Evolutionary conservation across 2,113 vertebrate species (phyloP).

Genomic region (Callocephalon fimbriatum): DNA sequence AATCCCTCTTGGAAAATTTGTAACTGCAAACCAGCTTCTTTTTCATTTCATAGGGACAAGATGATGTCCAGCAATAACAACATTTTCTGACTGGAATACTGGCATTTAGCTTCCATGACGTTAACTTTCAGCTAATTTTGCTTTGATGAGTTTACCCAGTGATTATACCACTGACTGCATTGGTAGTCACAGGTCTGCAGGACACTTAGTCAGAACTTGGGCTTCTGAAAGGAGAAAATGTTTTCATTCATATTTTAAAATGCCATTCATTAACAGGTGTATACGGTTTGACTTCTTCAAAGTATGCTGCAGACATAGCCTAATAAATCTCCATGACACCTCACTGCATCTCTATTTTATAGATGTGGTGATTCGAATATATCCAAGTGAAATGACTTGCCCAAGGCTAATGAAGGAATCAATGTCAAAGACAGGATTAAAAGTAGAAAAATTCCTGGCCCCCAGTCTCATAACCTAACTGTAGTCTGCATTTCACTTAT

Average conservation of each 20-base stretch:
- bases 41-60: background rate
- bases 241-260: constrained; percentile 66
- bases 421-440: constrained; percentile 71
- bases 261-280: constrained; percentile 69
- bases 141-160: background rate
- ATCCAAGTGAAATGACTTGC: constrained; percentile 73
- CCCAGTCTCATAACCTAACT: constrained; percentile 64
- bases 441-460: constrained; percentile 70
- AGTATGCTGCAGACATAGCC: constrained; percentile 57
- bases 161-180: background rate
- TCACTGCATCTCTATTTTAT: constrained; percentile 68
- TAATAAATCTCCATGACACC: constrained; percentile 71
- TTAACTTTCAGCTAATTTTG: background rate
- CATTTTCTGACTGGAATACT: background rate
- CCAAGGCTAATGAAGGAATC: constrained; percentile 72
- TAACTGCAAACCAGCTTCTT: background rate
- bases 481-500: constrained; percentile 38
- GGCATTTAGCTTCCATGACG: background rate
- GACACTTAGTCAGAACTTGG: background rate
- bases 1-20: background rate
- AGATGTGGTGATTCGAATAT: constrained; percentile 69
- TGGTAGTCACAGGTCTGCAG: background rate
- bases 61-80: background rate
- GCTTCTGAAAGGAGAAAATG: constrained; percentile 24
- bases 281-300: constrained; percentile 61